A percentile compares a stretch with the other conserved stretches of the same genome.
phyloP scores from a whole-genome alignment of 2,888 invertebrate genomes.

The Pristionchus entomophagus region DNA sequence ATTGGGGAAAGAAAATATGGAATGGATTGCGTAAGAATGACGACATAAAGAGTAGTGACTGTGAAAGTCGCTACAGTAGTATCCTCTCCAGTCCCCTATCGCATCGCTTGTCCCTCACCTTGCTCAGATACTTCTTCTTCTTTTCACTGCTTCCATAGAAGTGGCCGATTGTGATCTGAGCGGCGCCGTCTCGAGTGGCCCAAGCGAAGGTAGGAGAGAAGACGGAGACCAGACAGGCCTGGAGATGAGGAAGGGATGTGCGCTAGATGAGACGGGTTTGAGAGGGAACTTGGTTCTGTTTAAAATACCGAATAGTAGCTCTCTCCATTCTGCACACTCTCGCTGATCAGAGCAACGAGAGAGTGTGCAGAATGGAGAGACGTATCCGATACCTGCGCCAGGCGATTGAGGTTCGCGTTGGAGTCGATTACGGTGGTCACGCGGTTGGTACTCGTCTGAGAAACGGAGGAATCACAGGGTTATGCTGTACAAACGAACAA shows the following conservation, averaged over 20 bases:
- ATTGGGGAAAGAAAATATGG: no score
- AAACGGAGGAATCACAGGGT: not conserved
- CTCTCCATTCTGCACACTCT: no score
- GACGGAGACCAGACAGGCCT: not conserved
- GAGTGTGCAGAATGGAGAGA: not conserved
- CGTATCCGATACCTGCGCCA: not conserved
- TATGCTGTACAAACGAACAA: no score
- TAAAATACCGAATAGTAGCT: no score
- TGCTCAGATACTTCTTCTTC: conserved; percentile 6
- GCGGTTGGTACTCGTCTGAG: not conserved
- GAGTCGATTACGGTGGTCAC: not conserved
- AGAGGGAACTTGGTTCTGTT: no score
- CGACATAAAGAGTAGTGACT: no score
- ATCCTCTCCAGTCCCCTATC: no score
- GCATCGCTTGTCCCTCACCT: not conserved
- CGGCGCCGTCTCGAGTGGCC: not conserved
- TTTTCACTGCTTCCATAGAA: not conserved
- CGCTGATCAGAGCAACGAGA: no score
- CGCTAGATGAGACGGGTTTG: not conserved
- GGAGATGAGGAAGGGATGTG: not conserved
- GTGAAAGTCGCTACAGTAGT: no score
- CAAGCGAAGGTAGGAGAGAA: not conserved
- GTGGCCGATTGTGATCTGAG: not conserved
- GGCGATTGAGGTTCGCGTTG: conserved; percentile 18
- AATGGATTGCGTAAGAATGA: no score